Conservation (phyloP, 2,888 invertebrate genomes). For the Cactoblastis cactorum region DNA sequence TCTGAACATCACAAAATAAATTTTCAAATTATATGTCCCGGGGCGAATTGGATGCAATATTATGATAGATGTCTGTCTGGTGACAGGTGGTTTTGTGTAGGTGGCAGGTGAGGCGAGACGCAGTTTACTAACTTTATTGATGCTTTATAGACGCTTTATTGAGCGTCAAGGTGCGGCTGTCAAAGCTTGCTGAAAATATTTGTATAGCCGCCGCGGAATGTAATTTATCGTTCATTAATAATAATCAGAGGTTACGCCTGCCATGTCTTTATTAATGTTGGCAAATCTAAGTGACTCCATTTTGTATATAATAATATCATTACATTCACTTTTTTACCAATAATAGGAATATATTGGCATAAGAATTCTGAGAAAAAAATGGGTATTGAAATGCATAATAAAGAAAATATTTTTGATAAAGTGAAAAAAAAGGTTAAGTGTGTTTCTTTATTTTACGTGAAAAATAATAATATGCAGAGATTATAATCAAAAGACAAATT, state of each 20-base stretch:
- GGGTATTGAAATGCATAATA: too few species aligned
- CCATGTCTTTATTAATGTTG: not conserved
- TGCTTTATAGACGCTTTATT: conserved; percentile 61
- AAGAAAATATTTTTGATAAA: too few species aligned
- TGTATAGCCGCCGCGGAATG: not conserved
- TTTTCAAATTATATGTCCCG: conserved; percentile 19
- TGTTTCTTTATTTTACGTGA: too few species aligned
- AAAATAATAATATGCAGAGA: too few species aligned
- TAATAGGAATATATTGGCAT: too few species aligned
- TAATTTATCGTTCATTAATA: conserved; percentile 7
- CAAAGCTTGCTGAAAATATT: conserved; percentile 50
- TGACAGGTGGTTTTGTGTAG: conserved; percentile 55
- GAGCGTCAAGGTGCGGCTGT: conserved; percentile 42
- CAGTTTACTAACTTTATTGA: conserved; percentile 47
- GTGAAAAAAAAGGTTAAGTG: too few species aligned
- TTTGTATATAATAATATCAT: too few species aligned
- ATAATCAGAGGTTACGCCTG: not conserved
- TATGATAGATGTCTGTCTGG: conserved; percentile 57
- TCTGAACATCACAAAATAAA: conserved; percentile 1
- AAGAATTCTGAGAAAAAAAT: too few species aligned
- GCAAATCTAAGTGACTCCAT: too few species aligned
- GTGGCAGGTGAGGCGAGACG: conserved; percentile 29
- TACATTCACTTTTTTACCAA: too few species aligned
- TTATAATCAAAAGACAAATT: too few species aligned
- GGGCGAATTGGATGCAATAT: conserved; percentile 43